phyloP scores from a whole-genome alignment of 2,888 invertebrate species.

The Autographa gamma region DNA sequence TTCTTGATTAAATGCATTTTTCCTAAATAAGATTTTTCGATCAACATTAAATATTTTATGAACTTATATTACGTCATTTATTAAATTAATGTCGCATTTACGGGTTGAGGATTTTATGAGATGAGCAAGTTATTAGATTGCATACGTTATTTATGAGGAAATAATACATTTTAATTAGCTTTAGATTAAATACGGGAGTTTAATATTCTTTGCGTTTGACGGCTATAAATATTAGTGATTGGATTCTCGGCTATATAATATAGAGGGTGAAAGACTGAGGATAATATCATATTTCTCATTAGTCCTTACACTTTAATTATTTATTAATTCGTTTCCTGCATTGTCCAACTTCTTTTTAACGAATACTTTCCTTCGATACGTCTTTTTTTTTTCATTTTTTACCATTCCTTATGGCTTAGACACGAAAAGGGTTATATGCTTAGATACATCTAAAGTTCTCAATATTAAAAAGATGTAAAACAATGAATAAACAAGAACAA shows the following conservation, averaged over 20 bases:
- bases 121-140: conserved; percentile 35
- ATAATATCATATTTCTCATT: neutral
- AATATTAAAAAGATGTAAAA: neutral
- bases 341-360: no score
- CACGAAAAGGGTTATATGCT: no score
- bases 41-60: conserved; percentile 70
- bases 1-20: conserved; percentile 77
- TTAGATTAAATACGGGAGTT: conserved; percentile 9
- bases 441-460: neutral
- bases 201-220: neutral
- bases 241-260: neutral
- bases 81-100: conserved; percentile 53
- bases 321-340: no score
- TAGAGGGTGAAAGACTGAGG: neutral
- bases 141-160: conserved; percentile 29
- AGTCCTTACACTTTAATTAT: no score
- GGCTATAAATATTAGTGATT: conserved; percentile 1
- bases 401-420: no score
- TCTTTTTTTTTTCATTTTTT: no score
- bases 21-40: conserved; percentile 76
- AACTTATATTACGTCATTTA: conserved; percentile 61
- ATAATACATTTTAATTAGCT: conserved; percentile 37
- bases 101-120: conserved; percentile 43
- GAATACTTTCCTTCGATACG: no score
- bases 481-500: neutral